Evolutionary conservation across 2,888 invertebrate genomes (phyloP), one percentile per base, ranked within the genome.

Genomic region (Aspidiotus rigidus): DNA sequence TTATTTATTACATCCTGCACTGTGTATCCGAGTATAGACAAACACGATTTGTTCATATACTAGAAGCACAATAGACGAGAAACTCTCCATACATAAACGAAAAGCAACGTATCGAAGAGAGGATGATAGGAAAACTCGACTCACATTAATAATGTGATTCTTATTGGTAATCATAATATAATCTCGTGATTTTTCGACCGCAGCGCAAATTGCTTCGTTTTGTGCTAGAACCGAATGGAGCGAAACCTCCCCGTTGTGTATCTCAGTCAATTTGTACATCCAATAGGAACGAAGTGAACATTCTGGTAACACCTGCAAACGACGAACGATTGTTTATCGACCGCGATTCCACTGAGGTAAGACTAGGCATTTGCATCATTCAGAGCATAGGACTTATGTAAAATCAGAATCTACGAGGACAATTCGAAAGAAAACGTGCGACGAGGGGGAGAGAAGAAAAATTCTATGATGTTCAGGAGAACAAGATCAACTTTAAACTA

Each of bases 101-200:
- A 28, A 28, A 28, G 28, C 28, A 28, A 28, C 28, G 5, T 28
- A 28, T 28, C 28, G 5, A 28, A 28, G 28, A 3, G 5, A 28
- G 28, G 28, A 28, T 28, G 28, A 28, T 28, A 28, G 28, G 28
- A 28, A 5, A 49, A 64, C 42, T 28, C n/a, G 17, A 54, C 60
- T 70, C 75, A 89, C 90, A 81, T 90, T 86, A 78, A 94, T 86
- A 79, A 86, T 84, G 77, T 90, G 88, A 75, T 87, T 85, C 75
- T 89, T 88, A 78, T 93, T 91, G 17, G 93, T 92, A 74, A 96
- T 85, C 74, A 93, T 88, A 16, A 95, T 86, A 74, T 93, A 85
- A 78, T 95, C 94, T 71, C 86, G 84, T 76, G 89, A 89, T 77
- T 88, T 86, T 79, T 94, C 93, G 67, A 90, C 81, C n/a, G 93